Conservation (phyloP, 1,140 invertebrate species). For the Metopolophium dirhodum region DNA sequence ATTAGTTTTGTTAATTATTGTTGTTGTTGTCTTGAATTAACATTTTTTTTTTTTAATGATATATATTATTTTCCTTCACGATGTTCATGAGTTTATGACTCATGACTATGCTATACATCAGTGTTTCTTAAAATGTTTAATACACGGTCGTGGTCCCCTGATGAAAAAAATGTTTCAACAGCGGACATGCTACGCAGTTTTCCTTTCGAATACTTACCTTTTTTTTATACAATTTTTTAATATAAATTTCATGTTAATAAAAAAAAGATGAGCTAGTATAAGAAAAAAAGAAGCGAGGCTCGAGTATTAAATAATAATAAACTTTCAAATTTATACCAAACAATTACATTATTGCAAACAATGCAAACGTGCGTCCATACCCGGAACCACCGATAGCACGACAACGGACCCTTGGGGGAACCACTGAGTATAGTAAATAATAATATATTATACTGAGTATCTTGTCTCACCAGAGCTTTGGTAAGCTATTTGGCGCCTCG, state of each 20-base stretch:
- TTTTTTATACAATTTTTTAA: not conserved
- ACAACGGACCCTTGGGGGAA: too few relatives aligned
- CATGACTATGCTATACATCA: not conserved
- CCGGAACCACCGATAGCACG: not conserved
- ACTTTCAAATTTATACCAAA: not conserved
- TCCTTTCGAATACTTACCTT: not conserved
- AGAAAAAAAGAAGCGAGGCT: not conserved
- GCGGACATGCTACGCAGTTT: not conserved
- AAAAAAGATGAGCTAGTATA: accelerated
- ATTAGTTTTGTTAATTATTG: not conserved
- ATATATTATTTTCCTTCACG: not conserved
- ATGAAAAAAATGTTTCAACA: not conserved
- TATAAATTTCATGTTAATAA: not conserved
- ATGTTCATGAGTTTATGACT: too few relatives aligned
- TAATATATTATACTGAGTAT: too few relatives aligned
- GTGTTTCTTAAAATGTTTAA: not conserved
- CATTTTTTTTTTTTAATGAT: not conserved
- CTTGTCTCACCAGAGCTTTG: too few relatives aligned
- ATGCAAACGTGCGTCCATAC: not conserved
- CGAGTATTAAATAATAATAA: not conserved
- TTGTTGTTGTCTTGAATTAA: not conserved
- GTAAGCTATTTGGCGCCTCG: too few relatives aligned
- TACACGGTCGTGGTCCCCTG: not conserved
- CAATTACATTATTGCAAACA: not conserved
- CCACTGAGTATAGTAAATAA: not conserved